Evolutionary conservation across 2,888 invertebrate genomes (phyloP).

Genomic region (Eustalomyia histrio): DNA sequence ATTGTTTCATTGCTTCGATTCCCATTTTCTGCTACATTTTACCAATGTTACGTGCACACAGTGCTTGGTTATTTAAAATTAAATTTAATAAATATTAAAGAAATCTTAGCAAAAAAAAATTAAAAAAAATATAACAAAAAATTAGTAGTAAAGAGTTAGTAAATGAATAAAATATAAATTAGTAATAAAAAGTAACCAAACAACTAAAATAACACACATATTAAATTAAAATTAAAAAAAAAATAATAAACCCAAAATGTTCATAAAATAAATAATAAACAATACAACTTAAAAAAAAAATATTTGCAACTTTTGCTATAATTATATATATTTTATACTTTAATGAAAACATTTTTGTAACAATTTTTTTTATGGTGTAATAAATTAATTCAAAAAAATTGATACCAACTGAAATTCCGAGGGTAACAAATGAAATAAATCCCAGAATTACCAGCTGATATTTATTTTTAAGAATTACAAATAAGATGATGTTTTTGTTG

Average conservation of each 20-base stretch:
- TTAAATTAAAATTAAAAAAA: constrained; percentile 18
- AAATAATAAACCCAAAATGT: constrained; percentile 15
- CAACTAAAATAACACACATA: constrained; percentile 12
- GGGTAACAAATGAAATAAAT: constrained; percentile 81
- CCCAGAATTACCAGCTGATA: constrained; percentile 99
- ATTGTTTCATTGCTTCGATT: no score
- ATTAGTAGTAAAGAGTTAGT: constrained; percentile 23
- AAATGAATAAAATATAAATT: background rate
- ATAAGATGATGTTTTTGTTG: constrained; percentile 37
- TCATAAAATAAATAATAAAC: constrained; percentile 19
- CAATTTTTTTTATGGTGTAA: constrained; percentile 62
- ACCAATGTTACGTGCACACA: no score
- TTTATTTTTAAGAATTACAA: constrained; percentile 83
- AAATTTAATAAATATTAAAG: no score
- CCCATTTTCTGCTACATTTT: no score
- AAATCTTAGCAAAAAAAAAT: no score
- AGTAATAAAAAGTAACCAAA: background rate
- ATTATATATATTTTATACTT: constrained; percentile 11
- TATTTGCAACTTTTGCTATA: constrained; percentile 57
- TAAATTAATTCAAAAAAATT: constrained; percentile 79
- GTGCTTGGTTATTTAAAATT: no score
- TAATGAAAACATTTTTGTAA: constrained; percentile 33
- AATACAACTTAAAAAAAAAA: constrained; percentile 41
- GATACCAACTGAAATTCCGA: constrained; percentile 95
- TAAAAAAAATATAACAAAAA: background rate